phyloP scores from a whole-genome alignment of 2,888 invertebrate species.

The Loripinus fragilis region DNA sequence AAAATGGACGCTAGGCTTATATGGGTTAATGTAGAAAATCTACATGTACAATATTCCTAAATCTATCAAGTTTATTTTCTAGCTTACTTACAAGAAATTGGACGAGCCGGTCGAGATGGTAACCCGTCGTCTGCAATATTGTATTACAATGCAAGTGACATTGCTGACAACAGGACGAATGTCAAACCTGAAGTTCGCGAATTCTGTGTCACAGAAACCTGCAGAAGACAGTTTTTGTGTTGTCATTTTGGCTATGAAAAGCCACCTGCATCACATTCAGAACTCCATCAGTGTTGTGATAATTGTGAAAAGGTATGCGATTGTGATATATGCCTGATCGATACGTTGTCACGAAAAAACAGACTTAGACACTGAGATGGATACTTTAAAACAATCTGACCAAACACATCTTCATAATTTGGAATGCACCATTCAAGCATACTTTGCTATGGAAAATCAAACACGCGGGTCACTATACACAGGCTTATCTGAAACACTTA shows the following conservation, averaged over 20 bases:
- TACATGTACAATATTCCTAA: too few relatives aligned
- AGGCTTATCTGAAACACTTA: slow-evolving; percentile 1
- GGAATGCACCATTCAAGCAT: not conserved
- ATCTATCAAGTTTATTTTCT: not conserved
- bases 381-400: too few relatives aligned
- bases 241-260: slow-evolving; percentile 18
- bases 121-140: slow-evolving; percentile 6
- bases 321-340: not conserved
- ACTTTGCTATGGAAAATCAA: not conserved
- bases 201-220: slow-evolving; percentile 17
- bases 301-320: slow-evolving; percentile 28
- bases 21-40: too few relatives aligned
- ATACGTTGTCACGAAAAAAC: too few relatives aligned
- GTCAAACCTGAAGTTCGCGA: slow-evolving; percentile 19
- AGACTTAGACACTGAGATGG: too few relatives aligned
- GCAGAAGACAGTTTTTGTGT: slow-evolving; percentile 26
- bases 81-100: slow-evolving; percentile 38
- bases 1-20: too few relatives aligned
- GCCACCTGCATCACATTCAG: not conserved
- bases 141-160: slow-evolving; percentile 32
- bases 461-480: not conserved
- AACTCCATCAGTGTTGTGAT: slow-evolving; percentile 28
- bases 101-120: slow-evolving; percentile 37
- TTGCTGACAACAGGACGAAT: slow-evolving; percentile 13
- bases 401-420: too few relatives aligned